Conservation (phyloP, 1,140 invertebrate species). For the Bombus balteatus region DNA sequence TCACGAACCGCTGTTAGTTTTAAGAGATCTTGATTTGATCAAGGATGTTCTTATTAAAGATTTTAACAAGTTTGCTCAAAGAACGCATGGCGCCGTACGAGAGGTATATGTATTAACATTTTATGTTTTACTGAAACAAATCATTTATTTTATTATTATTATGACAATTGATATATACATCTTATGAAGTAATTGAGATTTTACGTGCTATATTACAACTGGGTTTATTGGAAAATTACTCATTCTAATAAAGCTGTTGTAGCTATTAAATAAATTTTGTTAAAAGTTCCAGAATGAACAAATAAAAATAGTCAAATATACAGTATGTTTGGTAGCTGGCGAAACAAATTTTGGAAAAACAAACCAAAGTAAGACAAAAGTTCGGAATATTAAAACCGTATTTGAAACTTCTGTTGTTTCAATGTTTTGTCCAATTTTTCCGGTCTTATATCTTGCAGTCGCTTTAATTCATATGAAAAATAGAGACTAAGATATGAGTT, state of each 20-base stretch:
- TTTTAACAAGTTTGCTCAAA: conserved; percentile 40
- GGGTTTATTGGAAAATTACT: neutral
- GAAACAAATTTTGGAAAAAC: neutral
- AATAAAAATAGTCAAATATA: neutral
- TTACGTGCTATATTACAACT: neutral
- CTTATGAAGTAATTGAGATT: neutral
- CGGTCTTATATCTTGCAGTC: too few species aligned
- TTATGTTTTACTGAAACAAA: neutral
- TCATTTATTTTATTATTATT: neutral
- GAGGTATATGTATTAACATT: conserved; percentile 19
- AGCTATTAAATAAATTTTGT: neutral
- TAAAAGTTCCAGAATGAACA: neutral
- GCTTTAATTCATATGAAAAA: too few species aligned
- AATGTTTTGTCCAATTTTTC: neutral
- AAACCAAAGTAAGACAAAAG: neutral
- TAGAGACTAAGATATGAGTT: neutral
- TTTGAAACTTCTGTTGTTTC: neutral
- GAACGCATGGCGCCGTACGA: neutral
- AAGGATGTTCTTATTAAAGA: conserved; percentile 59
- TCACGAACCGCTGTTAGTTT: neutral
- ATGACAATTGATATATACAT: neutral
- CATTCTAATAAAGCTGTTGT: neutral
- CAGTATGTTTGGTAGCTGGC: neutral
- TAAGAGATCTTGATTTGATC: conserved; percentile 42
- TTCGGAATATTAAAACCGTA: neutral